Evolutionary conservation across 2,888 invertebrate genomes (phyloP).

Genomic region (Metopia argyrocephala): DNA sequence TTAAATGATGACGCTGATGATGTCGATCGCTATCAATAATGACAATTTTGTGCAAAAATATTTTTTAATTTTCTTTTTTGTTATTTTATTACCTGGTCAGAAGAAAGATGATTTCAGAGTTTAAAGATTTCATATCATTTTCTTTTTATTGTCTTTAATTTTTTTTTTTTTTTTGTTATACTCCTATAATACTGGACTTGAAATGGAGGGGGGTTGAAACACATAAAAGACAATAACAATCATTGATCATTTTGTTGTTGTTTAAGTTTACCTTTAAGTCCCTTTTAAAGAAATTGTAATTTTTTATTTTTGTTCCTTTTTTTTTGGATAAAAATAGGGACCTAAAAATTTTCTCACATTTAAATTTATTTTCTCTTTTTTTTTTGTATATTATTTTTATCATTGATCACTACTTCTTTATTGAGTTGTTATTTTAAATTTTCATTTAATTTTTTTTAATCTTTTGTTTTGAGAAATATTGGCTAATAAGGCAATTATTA

Average conservation of each 20-base stretch:
- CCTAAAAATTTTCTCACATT: conserved; percentile 58
- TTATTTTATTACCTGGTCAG: conserved; percentile 49
- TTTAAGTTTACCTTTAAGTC: not conserved
- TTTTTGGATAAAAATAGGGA: conserved; percentile 24
- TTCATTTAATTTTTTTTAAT: conserved; percentile 29
- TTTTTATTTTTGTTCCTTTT: conserved; percentile 4
- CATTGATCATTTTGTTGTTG: conserved; percentile 54
- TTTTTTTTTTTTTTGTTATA: not conserved
- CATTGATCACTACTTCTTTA: conserved; percentile 10
- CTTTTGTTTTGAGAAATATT: conserved; percentile 1
- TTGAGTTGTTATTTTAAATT: conserved; percentile 50
- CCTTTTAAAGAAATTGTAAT: conserved; percentile 20
- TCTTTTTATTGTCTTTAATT: not conserved
- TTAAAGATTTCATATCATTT: conserved; percentile 2
- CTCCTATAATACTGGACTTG: conserved; percentile 38
- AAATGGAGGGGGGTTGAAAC: conserved; percentile 36
- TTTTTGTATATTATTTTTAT: not conserved
- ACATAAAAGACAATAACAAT: conserved; percentile 9
- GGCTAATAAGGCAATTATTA: conserved; percentile 38
- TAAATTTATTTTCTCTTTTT: conserved; percentile 36
- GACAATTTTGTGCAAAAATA: conserved; percentile 58
- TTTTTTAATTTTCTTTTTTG: conserved; percentile 3
- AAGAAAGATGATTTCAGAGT: conserved; percentile 18
- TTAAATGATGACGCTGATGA: conserved; percentile 73
- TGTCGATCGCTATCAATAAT: conserved; percentile 42